These are phyloP conservation scores for Drosophila lowei DNA, from an alignment of 1,140 invertebrate genomes.

Conservation along the genomic window DNA sequence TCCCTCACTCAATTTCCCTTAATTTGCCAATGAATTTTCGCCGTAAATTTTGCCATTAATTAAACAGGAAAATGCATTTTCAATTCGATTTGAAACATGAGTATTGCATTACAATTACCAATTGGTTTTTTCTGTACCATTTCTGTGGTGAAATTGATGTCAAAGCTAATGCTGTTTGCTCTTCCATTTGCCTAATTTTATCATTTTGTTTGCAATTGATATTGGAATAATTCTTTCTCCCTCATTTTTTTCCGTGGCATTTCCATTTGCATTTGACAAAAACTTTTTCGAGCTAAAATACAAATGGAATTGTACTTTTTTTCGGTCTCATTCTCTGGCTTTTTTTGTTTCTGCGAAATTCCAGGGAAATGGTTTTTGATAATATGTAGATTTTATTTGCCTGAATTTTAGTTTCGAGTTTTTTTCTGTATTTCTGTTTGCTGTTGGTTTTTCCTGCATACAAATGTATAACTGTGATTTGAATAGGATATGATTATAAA, in stretches of 20 bases:
- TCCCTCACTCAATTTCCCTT: not conserved
- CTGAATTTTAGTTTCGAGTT: conserved; percentile 13
- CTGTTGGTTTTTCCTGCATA: too few species aligned
- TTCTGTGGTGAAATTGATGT: conserved; percentile 26
- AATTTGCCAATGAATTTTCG: not conserved
- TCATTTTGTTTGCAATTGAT: conserved; percentile 37
- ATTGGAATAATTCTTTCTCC: conserved; percentile 22
- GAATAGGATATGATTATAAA: too few species aligned
- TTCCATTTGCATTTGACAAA: conserved; percentile 28
- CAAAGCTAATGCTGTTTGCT: conserved; percentile 49
- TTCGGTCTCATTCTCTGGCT: not conserved
- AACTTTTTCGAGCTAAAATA: conserved; percentile 20
- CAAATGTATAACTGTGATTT: too few species aligned
- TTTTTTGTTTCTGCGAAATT: conserved; percentile 20
- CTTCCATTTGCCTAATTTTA: conserved; percentile 48
- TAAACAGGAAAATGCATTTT: not conserved
- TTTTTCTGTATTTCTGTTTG: not conserved
- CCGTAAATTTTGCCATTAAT: too few species aligned
- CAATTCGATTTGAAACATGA: conserved; percentile 10
- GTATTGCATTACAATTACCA: not conserved
- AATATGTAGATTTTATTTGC: conserved; percentile 5
- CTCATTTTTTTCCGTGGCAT: not conserved
- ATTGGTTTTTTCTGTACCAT: conserved; percentile 10
- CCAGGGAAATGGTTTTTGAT: not conserved
- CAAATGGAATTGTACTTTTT: conserved; percentile 21